Evolutionary conservation across 2,888 invertebrate genomes (phyloP).

Genomic region (Vanessa cardui): DNA sequence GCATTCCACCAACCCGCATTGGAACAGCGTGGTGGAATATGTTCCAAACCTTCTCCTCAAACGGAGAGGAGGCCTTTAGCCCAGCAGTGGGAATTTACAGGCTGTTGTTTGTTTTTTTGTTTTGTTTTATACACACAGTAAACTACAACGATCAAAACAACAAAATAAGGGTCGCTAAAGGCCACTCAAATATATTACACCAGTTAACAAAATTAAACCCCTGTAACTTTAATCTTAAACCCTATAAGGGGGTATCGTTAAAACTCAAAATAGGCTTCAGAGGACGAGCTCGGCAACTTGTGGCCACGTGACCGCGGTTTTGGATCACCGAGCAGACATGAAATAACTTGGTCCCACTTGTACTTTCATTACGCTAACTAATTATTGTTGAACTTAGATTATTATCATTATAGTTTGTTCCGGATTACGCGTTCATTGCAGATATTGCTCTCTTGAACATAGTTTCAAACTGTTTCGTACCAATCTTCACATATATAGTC

Average conservation of each 20-base stretch:
- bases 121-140: too few species aligned
- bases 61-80: too few species aligned
- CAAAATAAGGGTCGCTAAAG: conserved; percentile 9
- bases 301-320: conserved; percentile 36
- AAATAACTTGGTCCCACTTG: conserved; percentile 39
- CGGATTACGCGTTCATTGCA: background rate
- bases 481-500: conserved; percentile 1
- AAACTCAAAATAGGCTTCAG: conserved; percentile 18
- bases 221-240: conserved; percentile 26
- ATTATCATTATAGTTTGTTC: conserved; percentile 30
- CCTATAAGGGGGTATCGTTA: conserved; percentile 28
- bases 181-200: conserved; percentile 20
- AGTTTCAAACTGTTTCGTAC: conserved; percentile 14
- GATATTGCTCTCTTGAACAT: background rate
- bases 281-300: conserved; percentile 45
- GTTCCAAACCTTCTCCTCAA: too few species aligned
- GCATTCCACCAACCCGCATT: too few species aligned
- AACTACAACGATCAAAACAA: conserved; percentile 4
- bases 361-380: conserved; percentile 35
- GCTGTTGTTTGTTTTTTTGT: too few species aligned
- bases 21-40: too few species aligned
- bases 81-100: too few species aligned
- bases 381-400: conserved; percentile 36
- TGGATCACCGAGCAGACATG: conserved; percentile 47
- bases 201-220: conserved; percentile 25